Conservation (phyloP, 2,888 invertebrate species). For the Uloborus plumipes region DNA sequence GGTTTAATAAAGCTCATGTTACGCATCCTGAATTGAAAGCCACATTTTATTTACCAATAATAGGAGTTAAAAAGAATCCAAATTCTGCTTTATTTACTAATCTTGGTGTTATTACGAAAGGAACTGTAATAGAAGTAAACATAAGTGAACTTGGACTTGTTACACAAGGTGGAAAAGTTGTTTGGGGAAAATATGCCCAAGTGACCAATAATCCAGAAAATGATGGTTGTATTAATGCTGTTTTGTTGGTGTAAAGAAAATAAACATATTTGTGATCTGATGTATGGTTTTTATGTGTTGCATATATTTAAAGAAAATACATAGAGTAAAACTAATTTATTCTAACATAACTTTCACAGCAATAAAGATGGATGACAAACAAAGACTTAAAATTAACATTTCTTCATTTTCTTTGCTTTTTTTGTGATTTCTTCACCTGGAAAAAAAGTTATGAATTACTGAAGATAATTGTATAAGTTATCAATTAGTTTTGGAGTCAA, state of each 20-base stretch:
- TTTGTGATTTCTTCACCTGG: too few species aligned
- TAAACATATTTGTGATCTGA: too few species aligned
- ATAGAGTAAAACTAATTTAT: too few species aligned
- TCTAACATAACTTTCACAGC: too few species aligned
- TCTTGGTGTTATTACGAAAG: conserved; percentile 98
- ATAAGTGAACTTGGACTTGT: conserved; percentile 98
- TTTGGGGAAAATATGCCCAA: conserved; percentile 99
- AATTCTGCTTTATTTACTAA: conserved; percentile 97
- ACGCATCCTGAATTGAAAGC: conserved; percentile 99
- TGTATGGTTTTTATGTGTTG: too few species aligned
- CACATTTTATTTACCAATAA: conserved; percentile 96
- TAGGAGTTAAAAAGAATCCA: conserved; percentile 99
- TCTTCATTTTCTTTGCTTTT: too few species aligned
- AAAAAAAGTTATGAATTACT: too few species aligned
- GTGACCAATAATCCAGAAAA: conserved; percentile 99
- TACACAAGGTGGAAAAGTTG: conserved; percentile 98
- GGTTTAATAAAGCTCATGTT: conserved; percentile 98
- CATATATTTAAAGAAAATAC: too few species aligned
- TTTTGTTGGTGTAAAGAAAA: conserved; percentile 85
- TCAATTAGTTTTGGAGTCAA: too few species aligned
- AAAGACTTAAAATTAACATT: too few species aligned
- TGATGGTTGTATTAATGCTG: conserved; percentile 99
- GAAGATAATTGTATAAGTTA: too few species aligned
- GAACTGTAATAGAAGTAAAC: conserved; percentile 97
- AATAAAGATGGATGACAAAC: too few species aligned